A percentile compares a stretch with the other conserved stretches of the same genome.
Evolutionary conservation across 2,797 vertebrate genomes (phyloP).

Genomic region (Lophius americanus): DNA sequence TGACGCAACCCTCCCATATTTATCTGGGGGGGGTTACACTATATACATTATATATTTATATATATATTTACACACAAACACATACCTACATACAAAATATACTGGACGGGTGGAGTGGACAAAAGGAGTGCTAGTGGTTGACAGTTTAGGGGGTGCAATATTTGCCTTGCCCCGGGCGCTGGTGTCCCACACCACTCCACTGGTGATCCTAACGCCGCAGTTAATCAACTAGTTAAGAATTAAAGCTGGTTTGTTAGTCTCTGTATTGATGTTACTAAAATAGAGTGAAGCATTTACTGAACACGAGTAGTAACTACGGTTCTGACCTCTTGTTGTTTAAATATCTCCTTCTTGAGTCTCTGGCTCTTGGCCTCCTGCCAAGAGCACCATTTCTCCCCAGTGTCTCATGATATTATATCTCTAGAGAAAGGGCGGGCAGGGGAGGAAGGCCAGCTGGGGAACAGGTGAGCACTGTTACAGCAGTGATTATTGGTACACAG

Average conservation of each 20-base stretch:
- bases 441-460: constrained; percentile 59
- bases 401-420: constrained; percentile 52
- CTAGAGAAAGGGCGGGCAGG: constrained; percentile 11
- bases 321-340: constrained; percentile 20
- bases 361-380: constrained; percentile 21
- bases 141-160: not conserved
- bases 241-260: constrained; percentile 3
- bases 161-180: too few species aligned
- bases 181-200: not conserved
- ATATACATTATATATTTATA: too few species aligned
- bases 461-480: constrained; percentile 50
- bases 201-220: not conserved
- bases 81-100: too few species aligned
- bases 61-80: too few species aligned
- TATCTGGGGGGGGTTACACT: too few species aligned
- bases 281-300: constrained; percentile 9
- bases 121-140: too few species aligned
- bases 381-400: constrained; percentile 35
- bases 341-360: not conserved
- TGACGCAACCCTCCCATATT: too few species aligned
- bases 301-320: constrained; percentile 8
- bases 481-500: constrained; percentile 83
- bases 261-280: constrained; percentile 6
- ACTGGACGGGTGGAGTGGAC: too few species aligned
- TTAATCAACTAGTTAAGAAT: not conserved